Base-by-base conservation (phyloP, 2,888 invertebrate species). In the Notodonta ziczac region DNA sequence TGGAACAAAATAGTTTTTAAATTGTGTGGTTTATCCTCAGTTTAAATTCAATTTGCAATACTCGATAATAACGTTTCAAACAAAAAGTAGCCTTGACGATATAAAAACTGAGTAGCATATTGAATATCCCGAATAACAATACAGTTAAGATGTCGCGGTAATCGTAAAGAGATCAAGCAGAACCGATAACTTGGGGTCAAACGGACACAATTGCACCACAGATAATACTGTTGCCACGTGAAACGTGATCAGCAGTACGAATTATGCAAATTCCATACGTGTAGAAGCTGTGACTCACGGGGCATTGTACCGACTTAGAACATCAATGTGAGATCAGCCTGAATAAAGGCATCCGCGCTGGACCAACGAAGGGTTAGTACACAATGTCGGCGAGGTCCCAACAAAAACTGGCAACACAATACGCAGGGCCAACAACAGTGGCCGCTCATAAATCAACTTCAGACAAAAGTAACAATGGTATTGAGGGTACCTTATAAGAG, bases 401-500 rank as follows among this genome's bases (percentile, higher is more conserved):
- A 91, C 91, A 93, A 93, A 93, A 93, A 87, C 89, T 91, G 91
- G 91, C 92, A 91, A 86, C 90, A 93, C 93, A 93, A 93, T 93
- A 87, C 90, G 65, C 85, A 90, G 91, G 91, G 74, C 87, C 88
- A 90, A 92, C 93, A 92, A 92, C 92, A 89, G 93, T 92, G 93
- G 92, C 93, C 87, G 90, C 88, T 91, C 93, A 88, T 93, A 93
- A 93, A 93, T 93, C 93, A 93, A 90, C 86, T 89, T 90, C 91
- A 85, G 89, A 93, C 93, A 93, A 93, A 91, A 90, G 93, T 90
- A 90, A 93, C 93, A 93, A 93, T 92, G 86, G 90, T 91, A 90
- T 92, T 93, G 92, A 93, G 91, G 93, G 93, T 90, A 91, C 93
- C 93, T 91, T 91, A 93, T 92, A 93, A 92, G 92, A 93, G 93